Evolutionary conservation across 2,797 vertebrate genomes (phyloP).

Genomic region (Tokudaia tokunoshimensis): DNA sequence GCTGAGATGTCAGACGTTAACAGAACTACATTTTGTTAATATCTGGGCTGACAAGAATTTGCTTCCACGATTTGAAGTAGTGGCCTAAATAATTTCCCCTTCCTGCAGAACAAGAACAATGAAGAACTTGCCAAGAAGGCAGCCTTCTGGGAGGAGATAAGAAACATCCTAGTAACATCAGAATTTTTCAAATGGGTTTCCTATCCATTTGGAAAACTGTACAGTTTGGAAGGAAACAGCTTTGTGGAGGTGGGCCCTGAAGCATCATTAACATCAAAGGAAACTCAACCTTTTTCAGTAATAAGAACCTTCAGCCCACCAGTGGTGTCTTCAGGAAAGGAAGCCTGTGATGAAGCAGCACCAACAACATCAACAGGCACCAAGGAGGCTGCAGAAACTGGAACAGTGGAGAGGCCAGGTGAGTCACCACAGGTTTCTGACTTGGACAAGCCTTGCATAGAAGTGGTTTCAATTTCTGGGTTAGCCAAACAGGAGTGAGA

Average conservation of each 20-base stretch:
- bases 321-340: not conserved
- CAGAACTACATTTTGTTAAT: too few relatives aligned
- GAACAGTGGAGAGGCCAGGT: not conserved
- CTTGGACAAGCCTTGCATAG: not conserved
- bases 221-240: not conserved
- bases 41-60: not conserved
- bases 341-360: not conserved
- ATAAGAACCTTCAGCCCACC: not conserved
- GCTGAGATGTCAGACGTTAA: not conserved
- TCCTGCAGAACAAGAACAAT: slow-evolving; percentile 27
- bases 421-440: not conserved
- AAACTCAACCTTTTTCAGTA: not conserved
- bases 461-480: not conserved
- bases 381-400: not conserved
- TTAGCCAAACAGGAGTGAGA: too few relatives aligned
- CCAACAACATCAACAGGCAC: not conserved
- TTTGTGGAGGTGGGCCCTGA: not conserved
- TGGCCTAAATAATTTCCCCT: not conserved
- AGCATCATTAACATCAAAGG: not conserved
- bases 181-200: not conserved
- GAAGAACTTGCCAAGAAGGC: too few relatives aligned
- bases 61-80: not conserved
- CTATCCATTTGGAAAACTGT: not conserved
- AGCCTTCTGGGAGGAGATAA: too few relatives aligned
- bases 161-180: too few relatives aligned